Evolutionary conservation across 2,888 invertebrate genomes (phyloP).

Genomic region (Idaea biselata): DNA sequence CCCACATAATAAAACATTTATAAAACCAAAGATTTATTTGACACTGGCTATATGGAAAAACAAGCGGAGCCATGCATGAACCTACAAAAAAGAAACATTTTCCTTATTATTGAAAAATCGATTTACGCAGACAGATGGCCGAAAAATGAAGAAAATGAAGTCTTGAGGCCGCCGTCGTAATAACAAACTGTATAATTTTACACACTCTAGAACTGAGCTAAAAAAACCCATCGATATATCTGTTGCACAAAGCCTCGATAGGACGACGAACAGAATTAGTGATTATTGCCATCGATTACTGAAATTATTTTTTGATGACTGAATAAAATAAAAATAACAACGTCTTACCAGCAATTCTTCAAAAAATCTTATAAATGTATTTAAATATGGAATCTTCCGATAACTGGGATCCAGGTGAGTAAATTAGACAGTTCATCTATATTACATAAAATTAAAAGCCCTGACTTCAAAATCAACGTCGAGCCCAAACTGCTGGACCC

Average conservation of each 20-base stretch:
- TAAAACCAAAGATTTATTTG: neutral
- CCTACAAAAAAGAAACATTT: neutral
- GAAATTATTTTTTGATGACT: conserved; percentile 2
- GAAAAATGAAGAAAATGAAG: neutral
- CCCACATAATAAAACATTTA: no score
- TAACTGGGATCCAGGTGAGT: conserved; percentile 71
- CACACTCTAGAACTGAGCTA: neutral
- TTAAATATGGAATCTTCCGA: conserved; percentile 60
- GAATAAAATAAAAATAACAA: neutral
- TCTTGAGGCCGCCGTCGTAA: neutral
- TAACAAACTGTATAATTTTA: neutral
- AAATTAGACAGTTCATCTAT: neutral
- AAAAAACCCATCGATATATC: neutral
- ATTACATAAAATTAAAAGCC: no score
- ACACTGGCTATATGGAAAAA: neutral
- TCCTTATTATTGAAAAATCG: neutral
- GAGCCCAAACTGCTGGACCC: no score
- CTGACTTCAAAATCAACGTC: no score
- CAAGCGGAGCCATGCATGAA: neutral
- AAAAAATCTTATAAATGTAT: conserved; percentile 19
- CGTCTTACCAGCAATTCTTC: neutral
- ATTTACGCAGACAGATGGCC: neutral
- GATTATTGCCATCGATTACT: conserved; percentile 18
- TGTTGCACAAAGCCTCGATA: neutral
- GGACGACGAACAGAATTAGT: neutral